Conservation (phyloP, 2,888 invertebrate species). For the Drosophila vallismaia region DNA sequence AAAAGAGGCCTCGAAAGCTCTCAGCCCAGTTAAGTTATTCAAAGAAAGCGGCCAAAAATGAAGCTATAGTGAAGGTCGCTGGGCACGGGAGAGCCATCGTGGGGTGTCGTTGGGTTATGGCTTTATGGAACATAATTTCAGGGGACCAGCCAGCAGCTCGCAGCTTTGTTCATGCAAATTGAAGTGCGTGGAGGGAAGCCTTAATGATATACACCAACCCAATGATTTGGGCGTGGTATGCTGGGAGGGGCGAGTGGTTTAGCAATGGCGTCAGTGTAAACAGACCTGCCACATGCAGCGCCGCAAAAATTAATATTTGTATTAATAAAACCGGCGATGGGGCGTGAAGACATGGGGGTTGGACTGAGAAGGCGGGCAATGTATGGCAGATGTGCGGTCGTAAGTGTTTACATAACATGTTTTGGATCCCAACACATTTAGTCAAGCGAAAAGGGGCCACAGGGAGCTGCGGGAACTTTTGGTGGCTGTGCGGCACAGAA, state of each 20-base stretch:
- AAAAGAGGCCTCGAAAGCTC: constrained; percentile 39
- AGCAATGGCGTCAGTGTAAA: constrained; percentile 72
- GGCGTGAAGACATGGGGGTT: neutral
- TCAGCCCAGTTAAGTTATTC: constrained; percentile 57
- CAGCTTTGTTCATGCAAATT: constrained; percentile 74
- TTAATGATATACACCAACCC: constrained; percentile 71
- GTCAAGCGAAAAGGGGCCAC: constrained; percentile 48
- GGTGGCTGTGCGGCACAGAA: constrained; percentile 5
- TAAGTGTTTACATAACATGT: constrained; percentile 76
- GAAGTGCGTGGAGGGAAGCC: constrained; percentile 66
- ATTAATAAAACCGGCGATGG: constrained; percentile 67
- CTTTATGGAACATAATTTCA: constrained; percentile 27
- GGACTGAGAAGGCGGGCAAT: neutral
- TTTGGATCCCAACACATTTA: constrained; percentile 69
- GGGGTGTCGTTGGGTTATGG: neutral
- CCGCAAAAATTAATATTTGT: constrained; percentile 79
- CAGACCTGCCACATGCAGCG: constrained; percentile 74
- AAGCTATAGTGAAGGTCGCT: constrained; percentile 62
- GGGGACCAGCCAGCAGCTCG: constrained; percentile 51
- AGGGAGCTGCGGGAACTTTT: constrained; percentile 24
- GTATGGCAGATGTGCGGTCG: constrained; percentile 72
- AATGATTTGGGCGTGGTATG: constrained; percentile 45
- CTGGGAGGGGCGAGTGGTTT: constrained; percentile 12
- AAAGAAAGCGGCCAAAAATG: constrained; percentile 52
- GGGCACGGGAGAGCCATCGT: neutral